Evolutionary conservation across 1,140 invertebrate species (phyloP).

Genomic region (Coenobita brevimanus): DNA sequence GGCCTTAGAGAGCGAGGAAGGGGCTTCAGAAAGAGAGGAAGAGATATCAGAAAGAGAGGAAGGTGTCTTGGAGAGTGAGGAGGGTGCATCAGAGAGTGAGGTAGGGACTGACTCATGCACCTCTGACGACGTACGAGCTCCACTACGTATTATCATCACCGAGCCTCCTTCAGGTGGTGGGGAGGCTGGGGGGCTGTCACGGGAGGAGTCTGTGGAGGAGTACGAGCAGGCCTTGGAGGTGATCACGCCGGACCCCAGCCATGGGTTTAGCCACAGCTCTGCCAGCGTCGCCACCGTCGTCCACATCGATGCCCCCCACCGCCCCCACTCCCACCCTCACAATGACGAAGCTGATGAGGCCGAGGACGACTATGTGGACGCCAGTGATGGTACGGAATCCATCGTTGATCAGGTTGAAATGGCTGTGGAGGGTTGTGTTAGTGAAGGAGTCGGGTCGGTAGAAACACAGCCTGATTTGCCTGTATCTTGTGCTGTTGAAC

Average conservation of each 20-base stretch:
- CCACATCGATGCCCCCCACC: not conserved
- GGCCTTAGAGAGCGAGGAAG: too few relatives aligned
- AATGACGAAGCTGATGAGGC: conserved; percentile 11
- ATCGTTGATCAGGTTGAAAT: not conserved
- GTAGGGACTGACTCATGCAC: too few relatives aligned
- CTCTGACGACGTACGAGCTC: too few relatives aligned
- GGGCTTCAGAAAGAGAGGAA: too few relatives aligned
- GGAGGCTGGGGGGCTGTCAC: not conserved
- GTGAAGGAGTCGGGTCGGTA: not conserved
- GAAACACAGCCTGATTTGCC: not conserved
- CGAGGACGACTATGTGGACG: conserved; percentile 49
- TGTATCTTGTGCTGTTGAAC: too few relatives aligned
- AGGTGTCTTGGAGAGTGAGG: not conserved
- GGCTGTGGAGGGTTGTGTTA: too few relatives aligned
- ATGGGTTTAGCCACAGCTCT: conserved; percentile 42
- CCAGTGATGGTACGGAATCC: conserved; percentile 11
- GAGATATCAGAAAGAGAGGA: too few relatives aligned
- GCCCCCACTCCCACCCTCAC: not conserved
- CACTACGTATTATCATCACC: not conserved
- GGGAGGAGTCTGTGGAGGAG: conserved; percentile 46
- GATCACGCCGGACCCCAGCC: conserved; percentile 9
- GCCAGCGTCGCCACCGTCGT: conserved; percentile 38
- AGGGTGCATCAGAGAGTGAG: too few relatives aligned
- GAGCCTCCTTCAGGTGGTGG: not conserved
- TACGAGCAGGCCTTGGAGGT: conserved; percentile 56